Conservation (phyloP, 2,113 vertebrate species). For the Halcyon malimbica region DNA sequence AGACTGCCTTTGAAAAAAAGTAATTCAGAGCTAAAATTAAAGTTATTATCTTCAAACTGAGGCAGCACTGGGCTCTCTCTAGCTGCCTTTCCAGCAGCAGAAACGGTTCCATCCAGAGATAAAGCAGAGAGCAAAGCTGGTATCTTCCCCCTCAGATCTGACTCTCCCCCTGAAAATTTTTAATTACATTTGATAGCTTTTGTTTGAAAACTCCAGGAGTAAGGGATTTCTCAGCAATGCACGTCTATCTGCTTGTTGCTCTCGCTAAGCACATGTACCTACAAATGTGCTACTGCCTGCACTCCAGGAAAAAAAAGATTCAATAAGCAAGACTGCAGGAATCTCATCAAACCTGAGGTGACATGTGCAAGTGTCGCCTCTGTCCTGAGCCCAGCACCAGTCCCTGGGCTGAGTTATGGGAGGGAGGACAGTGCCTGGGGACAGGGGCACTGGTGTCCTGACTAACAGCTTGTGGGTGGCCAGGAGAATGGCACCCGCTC, state of each 20-base stretch:
- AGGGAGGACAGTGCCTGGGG: neutral
- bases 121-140: conserved; percentile 39
- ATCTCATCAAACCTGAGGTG: neutral
- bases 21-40: conserved; percentile 80
- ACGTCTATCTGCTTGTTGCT: conserved; percentile 39
- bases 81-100: conserved; percentile 17
- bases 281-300: neutral
- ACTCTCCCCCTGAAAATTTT: conserved; percentile 22
- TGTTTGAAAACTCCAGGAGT: conserved; percentile 48
- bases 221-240: conserved; percentile 50
- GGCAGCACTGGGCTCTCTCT: neutral
- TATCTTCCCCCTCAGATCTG: conserved; percentile 61
- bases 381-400: neutral
- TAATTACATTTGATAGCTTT: conserved; percentile 61
- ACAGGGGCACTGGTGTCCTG: neutral
- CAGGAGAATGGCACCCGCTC: neutral
- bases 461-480: neutral
- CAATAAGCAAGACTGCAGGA: neutral
- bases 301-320: neutral
- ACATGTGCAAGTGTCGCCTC: neutral
- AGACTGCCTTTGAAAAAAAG: conserved; percentile 77
- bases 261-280: neutral
- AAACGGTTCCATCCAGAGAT: conserved; percentile 39
- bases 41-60: conserved; percentile 80
- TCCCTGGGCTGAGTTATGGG: neutral